Evolutionary conservation across 2,888 invertebrate species (phyloP), one percentile per base, ranked within the genome.

Genomic region (Lepeophtheirus nordmannii): DNA sequence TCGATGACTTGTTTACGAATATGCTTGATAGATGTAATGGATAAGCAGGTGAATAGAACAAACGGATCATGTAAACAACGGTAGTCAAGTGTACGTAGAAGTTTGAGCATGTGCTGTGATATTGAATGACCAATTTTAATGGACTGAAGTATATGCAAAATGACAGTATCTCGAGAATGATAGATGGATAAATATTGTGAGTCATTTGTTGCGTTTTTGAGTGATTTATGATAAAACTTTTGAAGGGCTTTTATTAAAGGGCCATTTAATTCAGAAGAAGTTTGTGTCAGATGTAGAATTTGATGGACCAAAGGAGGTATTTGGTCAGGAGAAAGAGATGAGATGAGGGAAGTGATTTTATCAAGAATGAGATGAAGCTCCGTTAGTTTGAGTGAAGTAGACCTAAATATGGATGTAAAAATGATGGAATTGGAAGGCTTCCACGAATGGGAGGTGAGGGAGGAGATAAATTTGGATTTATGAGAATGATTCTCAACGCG

Each of bases 221-320:
- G 53, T 14, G 53, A 14, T 17, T 46, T 46, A 17, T 14, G n/a
- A 17, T 46, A 46, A 17, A 46, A 46, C n/a, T 14, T n/a, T 17
- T 46, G 53, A n/a, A 46, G 17, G 2, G 53, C 53, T 46, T 46
- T 46, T 1, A 46, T 14, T 46, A 46, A 17, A 46, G 53, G 8
- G 8, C n/a, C 53, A 46, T 46, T 46, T 14, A 14, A n/a, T n/a
- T 46, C 53, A 14, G 5, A 8, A 17, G 30, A 40, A 41, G 41
- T 17, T 12, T 53, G 14, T 20, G 23, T 63, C 8, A 63, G 56
- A 8, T 22, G 22, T 22, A 63, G 22, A 11, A 56, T 30, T 53
- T 63, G 63, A 37, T 63, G 38, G 8, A 63, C 63, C 10, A 63
- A 11, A 23, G 63, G 53, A 20, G 63, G 63, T 46, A 63, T 22